Evolutionary conservation across 53 echinoderm and acorn worm species (phyloP).

Genomic region (Hippasteria phrygiana): DNA sequence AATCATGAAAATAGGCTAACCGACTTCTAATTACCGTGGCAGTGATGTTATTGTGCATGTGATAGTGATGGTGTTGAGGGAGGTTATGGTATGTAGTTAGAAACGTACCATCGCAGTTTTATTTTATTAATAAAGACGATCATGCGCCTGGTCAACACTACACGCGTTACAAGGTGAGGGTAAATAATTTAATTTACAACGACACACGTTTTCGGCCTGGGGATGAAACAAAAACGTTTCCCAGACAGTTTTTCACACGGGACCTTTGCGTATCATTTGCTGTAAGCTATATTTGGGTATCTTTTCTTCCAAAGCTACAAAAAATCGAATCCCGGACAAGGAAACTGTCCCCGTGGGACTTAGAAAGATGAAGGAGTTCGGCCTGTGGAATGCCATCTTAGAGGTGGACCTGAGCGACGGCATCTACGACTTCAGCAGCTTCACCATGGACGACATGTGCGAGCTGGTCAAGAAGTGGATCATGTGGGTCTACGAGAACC

Average conservation of each 20-base stretch:
- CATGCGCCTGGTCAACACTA: too few species aligned
- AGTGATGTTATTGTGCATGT: neutral
- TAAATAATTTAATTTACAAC: too few species aligned
- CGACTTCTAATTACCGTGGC: too few species aligned
- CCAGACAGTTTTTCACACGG: too few species aligned
- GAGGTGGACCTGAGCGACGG: slow-evolving; percentile 69
- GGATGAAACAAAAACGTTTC: too few species aligned
- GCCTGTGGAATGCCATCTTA: slow-evolving; percentile 61
- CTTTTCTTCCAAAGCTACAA: slow-evolving; percentile 1
- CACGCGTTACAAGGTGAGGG: too few species aligned
- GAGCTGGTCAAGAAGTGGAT: slow-evolving; percentile 61
- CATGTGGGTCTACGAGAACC: slow-evolving; percentile 60
- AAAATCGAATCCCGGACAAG: slow-evolving; percentile 45
- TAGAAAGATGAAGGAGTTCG: slow-evolving; percentile 43
- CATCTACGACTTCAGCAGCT: slow-evolving; percentile 62
- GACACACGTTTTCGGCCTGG: too few species aligned
- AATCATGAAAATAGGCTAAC: neutral
- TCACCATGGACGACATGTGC: slow-evolving; percentile 61
- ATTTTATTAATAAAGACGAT: too few species aligned
- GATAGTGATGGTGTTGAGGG: too few species aligned
- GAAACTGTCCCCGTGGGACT: slow-evolving; percentile 63
- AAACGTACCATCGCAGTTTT: neutral
- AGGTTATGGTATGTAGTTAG: neutral
- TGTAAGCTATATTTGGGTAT: neutral
- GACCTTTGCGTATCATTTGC: too few species aligned